Evolutionary conservation across 2,797 vertebrate genomes (phyloP).

Genomic region (Chiroxiphia lanceolata): DNA sequence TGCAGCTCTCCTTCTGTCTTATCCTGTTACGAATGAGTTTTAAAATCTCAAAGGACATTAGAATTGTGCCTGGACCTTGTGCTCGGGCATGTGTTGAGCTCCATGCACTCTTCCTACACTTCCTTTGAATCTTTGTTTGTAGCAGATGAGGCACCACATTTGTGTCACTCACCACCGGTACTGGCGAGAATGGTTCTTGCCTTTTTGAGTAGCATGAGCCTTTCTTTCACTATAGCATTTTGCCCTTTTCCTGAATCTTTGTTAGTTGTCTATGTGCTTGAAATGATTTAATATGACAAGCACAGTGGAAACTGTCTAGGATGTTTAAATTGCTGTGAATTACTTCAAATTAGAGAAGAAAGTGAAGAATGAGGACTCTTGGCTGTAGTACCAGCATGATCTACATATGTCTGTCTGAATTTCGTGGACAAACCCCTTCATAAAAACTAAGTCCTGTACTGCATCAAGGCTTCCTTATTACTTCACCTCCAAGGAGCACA

Average conservation of each 20-base stretch:
- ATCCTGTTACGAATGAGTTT: background rate
- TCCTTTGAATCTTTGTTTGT: background rate
- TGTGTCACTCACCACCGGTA: background rate
- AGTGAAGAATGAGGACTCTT: background rate
- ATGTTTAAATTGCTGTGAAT: background rate
- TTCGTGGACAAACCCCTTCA: background rate
- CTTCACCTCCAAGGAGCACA: background rate
- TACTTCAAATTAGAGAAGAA: slow-evolving; percentile 1
- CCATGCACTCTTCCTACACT: background rate
- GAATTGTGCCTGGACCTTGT: background rate
- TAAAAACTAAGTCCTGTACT: background rate
- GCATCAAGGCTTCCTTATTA: background rate
- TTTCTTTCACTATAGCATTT: background rate
- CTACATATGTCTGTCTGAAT: background rate
- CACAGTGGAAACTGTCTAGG: background rate
- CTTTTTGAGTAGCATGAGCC: background rate
- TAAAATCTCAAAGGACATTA: background rate
- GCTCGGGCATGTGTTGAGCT: background rate
- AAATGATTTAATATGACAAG: background rate
- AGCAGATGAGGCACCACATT: background rate
- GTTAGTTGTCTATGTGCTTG: background rate
- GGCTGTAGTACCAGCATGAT: background rate
- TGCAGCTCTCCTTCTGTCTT: background rate
- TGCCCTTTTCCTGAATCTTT: background rate
- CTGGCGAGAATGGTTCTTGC: background rate